A percentile compares a stretch with the other conserved stretches of the same genome.
Conservation (phyloP, 2,113 vertebrate species). For the Xenus cinereus region DNA sequence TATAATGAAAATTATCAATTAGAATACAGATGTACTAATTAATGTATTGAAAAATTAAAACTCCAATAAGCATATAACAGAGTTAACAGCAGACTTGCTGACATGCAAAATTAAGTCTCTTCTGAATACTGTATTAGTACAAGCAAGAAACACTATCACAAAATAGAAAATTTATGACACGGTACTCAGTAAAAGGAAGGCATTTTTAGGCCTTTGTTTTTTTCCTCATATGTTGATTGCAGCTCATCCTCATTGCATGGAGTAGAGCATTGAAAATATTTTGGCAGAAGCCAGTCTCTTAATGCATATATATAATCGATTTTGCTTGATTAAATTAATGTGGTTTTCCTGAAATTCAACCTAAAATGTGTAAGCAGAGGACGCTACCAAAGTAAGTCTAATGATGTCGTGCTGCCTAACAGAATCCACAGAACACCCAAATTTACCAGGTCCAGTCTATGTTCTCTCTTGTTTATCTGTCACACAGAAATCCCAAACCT, state of each 20-base stretch:
- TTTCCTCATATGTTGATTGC: background rate
- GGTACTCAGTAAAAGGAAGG: background rate
- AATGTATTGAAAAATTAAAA: background rate
- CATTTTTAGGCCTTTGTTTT: background rate
- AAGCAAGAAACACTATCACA: background rate
- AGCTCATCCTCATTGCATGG: background rate
- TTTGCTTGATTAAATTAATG: background rate
- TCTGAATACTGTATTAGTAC: background rate
- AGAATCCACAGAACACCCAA: background rate
- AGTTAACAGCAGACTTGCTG: background rate
- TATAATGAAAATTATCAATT: background rate
- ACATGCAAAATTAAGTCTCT: background rate
- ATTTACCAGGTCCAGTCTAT: background rate
- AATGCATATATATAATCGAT: background rate
- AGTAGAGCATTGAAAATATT: background rate
- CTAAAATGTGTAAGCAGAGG: background rate
- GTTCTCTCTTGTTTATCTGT: background rate
- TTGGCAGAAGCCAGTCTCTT: background rate
- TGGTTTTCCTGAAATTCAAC: background rate
- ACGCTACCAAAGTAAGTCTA: background rate
- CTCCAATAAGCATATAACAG: background rate
- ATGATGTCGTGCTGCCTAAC: background rate
- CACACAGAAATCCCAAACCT: background rate
- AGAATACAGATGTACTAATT: constrained; percentile 5
- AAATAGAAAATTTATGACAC: background rate